Base-by-base conservation (phyloP, 2,113 vertebrate genomes). In the Microtus ochrogaster region DNA sequence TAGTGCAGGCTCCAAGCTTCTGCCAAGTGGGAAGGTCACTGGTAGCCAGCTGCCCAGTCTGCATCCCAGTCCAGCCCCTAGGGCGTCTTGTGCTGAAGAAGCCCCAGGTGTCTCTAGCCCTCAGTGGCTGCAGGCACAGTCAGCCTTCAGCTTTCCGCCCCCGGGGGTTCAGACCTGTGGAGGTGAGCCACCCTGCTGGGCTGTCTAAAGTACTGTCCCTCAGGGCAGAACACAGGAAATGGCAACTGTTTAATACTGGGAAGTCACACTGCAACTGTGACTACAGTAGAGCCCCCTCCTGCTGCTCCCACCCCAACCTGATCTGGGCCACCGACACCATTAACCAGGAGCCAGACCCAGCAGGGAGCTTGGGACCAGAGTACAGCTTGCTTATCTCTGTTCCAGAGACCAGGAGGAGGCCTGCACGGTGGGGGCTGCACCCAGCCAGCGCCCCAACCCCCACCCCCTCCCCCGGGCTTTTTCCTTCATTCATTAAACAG, bases 401-500 rank as follows among this genome's bases (percentile, higher is more conserved):
- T 72, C 24, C 36, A 33, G 52, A 9, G 44, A 52, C 22, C 3
- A 8, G 3, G 12, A 70, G 10, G 21, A 73, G 88, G 88, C 55
- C n/a, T 44, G 28, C 21, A 33, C 6, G 0, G 1, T 21, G 26
- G 39, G 4, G 28, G 44, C 2, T 61, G 26, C 16, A 41, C 22
- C 70, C n/a, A 41, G 87, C 19, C 66, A 33, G 28, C 9, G 19
- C 21, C 39, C 28, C 19, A 7, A 22, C 55, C 12, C 39, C 19
- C 12, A 8, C 72, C 12, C 8, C 72, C 33, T 28, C 47, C 83
- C 63, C 61, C 11, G 14, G 10, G 49, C 65, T 70, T 44, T 87
- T 39, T 84, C 82, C 47, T 88, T 47, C 66, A 88, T 88, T 72
- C 47, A 88, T 88, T 88, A 52, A 72, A 55, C 85, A 73, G 85